A percentile compares a stretch with the other conserved stretches of the same genome.
Conservation (phyloP, 2,113 vertebrate species). For the Dicerorhinus sumatrensis region DNA sequence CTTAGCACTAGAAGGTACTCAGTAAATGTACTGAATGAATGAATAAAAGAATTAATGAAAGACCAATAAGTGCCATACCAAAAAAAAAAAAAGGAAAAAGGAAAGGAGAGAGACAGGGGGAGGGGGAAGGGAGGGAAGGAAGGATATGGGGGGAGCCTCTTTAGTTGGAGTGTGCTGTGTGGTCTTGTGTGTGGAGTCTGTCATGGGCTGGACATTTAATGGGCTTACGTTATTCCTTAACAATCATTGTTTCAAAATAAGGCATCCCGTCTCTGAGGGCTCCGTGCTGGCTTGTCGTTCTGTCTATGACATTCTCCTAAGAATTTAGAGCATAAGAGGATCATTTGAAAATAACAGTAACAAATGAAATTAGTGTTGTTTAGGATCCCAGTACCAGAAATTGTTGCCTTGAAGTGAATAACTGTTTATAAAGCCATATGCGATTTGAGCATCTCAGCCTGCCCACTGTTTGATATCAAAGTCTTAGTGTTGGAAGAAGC, state of each 20-base stretch:
- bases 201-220: background rate
- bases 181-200: background rate
- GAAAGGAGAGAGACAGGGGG: background rate
- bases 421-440: background rate
- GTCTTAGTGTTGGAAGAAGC: background rate
- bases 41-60: background rate
- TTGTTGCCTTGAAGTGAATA: background rate
- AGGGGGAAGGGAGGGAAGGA: too few species aligned
- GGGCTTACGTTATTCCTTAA: background rate
- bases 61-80: background rate
- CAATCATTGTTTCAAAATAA: background rate
- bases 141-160: background rate
- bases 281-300: background rate
- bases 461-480: background rate
- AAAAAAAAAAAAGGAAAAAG: background rate
- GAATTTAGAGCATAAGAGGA: background rate
- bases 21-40: background rate
- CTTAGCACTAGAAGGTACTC: background rate
- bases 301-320: background rate
- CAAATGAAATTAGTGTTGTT: background rate
- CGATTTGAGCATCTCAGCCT: background rate
- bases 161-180: background rate
- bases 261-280: background rate
- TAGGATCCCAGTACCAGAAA: background rate
- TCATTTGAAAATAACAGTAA: background rate